Percentiles rank a stretch among this genome's conserved stretches.
These are phyloP conservation scores for Therioaphis trifolii DNA, from an alignment of 2,888 invertebrate species.

Conservation along the genomic window DNA sequence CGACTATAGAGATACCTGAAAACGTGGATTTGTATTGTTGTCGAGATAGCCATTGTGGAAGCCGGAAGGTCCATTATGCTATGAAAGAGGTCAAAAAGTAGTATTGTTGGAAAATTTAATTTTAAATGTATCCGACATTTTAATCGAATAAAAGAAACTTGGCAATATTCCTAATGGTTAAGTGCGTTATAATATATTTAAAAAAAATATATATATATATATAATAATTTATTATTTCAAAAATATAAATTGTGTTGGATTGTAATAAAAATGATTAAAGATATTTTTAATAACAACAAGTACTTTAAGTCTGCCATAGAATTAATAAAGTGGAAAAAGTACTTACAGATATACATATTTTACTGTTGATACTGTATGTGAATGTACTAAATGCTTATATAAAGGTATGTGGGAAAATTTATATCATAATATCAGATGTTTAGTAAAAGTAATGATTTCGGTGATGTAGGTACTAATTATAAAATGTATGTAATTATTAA, in stretches of 20 bases:
- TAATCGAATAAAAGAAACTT: slow-evolving; percentile 8
- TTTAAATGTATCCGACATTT: neutral
- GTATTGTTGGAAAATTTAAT: slow-evolving; percentile 26
- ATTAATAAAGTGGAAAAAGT: too few species aligned
- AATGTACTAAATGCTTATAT: too few species aligned
- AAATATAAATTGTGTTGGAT: neutral
- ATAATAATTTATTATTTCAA: neutral
- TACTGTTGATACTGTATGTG: too few species aligned
- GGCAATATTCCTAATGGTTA: slow-evolving; percentile 5
- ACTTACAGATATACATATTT: too few species aligned
- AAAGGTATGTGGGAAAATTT: too few species aligned
- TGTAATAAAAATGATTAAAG: neutral
- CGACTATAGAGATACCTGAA: neutral
- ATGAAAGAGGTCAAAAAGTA: slow-evolving; percentile 10
- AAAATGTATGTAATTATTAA: too few species aligned
- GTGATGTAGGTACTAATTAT: too few species aligned
- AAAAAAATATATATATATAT: neutral
- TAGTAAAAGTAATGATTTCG: too few species aligned
- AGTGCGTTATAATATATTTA: neutral
- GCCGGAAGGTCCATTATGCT: neutral
- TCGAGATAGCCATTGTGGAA: neutral
- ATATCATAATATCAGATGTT: too few species aligned
- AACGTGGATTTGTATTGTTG: slow-evolving; percentile 2
- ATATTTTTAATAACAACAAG: neutral
- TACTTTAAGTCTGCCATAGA: too few species aligned